Base-by-base conservation (phyloP, 2,888 invertebrate species). In the Drosophila mimica region DNA sequence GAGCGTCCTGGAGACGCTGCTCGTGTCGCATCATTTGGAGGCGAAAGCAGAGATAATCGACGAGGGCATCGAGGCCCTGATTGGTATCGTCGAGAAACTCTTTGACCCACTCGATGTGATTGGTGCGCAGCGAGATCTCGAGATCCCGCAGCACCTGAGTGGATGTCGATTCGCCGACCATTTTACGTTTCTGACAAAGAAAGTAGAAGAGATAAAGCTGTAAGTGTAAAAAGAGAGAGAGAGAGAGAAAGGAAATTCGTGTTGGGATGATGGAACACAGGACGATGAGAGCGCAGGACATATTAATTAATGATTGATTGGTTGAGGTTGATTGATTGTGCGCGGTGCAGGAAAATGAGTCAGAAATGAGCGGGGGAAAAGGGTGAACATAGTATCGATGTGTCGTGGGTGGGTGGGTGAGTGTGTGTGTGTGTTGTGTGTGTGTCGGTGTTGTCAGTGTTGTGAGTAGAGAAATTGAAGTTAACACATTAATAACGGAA, bases 21-120 rank as follows among this genome's bases (percentile, higher is more conserved):
- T 97, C 97, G 92, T 97, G 97, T 83, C 97, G 95, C 97, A 99
- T 98, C 97, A 98, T 98, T 92, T 97, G 96, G 92, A 98, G 94
- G 88, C 98, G 95, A 94, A 98, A 98, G 94, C 98, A 98, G 90
- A 99, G 95, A 95, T 99, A 99, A 94, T 99, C 99, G 89, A 99
- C 97, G 83, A 99, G 95, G 77, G 99, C 98, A 94, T 99, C 99
- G 83, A 99, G 94, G 20, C 99, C 99, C 92, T 97, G 97, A 94
- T 99, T 99, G 83, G 97, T 96, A 89, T 99, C 98, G 94, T 98
- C 98, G 75, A 99, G 95, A 94, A 99, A 99, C 94, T 99, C 98
- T 89, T 98, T 96, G 64, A 99, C 99, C 99, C 99, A 99, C 98
- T 99, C 99, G 93, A 99, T 99, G 94, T 98, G 98, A 94, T 99